Evolutionary conservation across 2,797 vertebrate species (phyloP), one percentile per base, ranked within the genome.

Genomic region (Acestrorhynchus altus): DNA sequence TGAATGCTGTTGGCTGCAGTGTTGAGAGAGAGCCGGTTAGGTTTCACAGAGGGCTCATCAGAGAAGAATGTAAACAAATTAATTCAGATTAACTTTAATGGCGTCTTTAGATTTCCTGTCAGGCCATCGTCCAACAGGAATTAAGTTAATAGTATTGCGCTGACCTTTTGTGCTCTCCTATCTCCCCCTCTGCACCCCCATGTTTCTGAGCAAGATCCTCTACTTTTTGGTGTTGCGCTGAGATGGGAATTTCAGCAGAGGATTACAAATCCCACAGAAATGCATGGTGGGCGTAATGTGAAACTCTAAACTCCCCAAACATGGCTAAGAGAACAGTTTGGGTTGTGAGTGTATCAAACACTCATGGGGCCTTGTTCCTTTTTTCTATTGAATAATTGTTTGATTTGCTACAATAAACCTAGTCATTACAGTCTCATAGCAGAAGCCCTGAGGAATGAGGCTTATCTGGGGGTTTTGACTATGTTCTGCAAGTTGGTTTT

Each of bases 31-130:
- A 46, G 24, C 35, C 49, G 35, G 46, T 79, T 69, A 51, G 35
- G 52, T 81, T 79, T 77, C 65, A 75, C 74, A 51, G 42, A 72
- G 64, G 59, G 72, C 76, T 79, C 78, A 78, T 83, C 83, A 60
- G 77, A 47, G 35, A 81, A 80, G 86, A 86, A 86, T 84, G 85
- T 86, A 87, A 86, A 87, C 86, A 87, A 83, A 86, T 84, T 77
- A 80, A 88, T 87, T 85, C 72, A 83, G 81, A 86, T 86, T 84
- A 86, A 79, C 80, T 84, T 84, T 81, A 87, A 84, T 82, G 70
- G 85, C 68, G 76, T 80, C 77, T 84, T 85, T 72, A 71, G 64
- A 81, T 83, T 86, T 85, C 65, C 75, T 85, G 81, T 86, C 57
- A 31, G 81, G 82, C 69, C 13, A 10, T 74, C 67, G 60, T 84